phyloP scores from a whole-genome alignment of 2,888 invertebrate species.

The Clivina fossor region DNA sequence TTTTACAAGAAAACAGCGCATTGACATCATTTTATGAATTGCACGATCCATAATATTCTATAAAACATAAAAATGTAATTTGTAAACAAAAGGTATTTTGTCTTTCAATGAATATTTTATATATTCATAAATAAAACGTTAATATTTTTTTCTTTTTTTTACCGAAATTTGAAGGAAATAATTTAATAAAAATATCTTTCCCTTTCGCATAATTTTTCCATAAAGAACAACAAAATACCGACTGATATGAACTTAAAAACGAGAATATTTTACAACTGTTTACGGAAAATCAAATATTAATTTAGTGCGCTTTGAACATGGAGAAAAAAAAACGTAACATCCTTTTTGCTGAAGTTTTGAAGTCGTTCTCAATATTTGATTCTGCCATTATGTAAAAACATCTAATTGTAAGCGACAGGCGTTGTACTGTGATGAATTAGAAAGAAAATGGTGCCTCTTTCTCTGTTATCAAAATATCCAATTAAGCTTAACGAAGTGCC shows the following conservation, averaged over 20 bases:
- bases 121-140: no score
- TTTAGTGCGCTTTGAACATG: background rate
- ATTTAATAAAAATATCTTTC: no score
- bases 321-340: background rate
- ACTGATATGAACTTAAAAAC: background rate
- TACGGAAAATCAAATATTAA: conserved; percentile 18
- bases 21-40: no score
- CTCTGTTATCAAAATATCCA: conserved; percentile 29
- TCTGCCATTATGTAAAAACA: conserved; percentile 11
- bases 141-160: no score
- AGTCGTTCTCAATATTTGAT: conserved; percentile 14
- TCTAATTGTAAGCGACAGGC: conserved; percentile 10
- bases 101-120: no score
- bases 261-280: background rate
- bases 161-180: no score
- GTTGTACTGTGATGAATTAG: conserved; percentile 21
- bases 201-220: conserved; percentile 4
- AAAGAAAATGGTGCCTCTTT: conserved; percentile 17
- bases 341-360: background rate
- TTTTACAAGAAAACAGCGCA: no score
- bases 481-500: conserved; percentile 27
- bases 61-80: no score
- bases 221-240: background rate
- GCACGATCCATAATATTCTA: no score
- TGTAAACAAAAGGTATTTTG: no score